These are phyloP conservation scores for Akabosia matsudoensis DNA, from an alignment of 1,140 invertebrate genomes.

Conservation along the genomic window DNA sequence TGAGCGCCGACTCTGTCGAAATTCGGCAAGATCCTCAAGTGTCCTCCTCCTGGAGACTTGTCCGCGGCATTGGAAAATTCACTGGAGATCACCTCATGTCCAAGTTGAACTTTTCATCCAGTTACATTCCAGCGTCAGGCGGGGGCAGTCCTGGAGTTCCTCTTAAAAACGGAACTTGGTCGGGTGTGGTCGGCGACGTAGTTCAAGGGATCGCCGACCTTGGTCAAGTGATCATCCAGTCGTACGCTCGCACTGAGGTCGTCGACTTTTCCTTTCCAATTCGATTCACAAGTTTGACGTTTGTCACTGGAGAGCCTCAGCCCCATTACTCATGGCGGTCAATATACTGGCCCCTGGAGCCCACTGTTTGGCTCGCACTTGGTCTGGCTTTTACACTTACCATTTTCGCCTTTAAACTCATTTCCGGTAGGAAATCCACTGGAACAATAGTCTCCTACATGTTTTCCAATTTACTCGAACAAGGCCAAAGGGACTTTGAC, in stretches of 20 bases:
- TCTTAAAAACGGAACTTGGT: not conserved
- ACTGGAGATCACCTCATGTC: too few species aligned
- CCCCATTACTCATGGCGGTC: not conserved
- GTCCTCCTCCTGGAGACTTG: not conserved
- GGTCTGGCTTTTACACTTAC: not conserved
- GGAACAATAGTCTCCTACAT: not conserved
- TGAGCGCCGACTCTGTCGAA: not conserved
- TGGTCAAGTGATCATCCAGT: not conserved
- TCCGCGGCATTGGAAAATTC: not conserved
- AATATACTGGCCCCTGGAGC: not conserved
- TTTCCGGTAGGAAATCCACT: not conserved
- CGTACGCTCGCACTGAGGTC: not conserved
- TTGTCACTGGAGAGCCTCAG: not conserved
- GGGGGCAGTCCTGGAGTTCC: not conserved
- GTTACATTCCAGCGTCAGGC: not conserved
- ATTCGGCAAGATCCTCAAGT: not conserved
- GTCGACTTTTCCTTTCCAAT: not conserved
- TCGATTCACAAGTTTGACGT: not conserved
- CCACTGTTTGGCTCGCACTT: not conserved
- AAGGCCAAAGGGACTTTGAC: not conserved
- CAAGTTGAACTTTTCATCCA: not conserved
- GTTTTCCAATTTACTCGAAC: not conserved
- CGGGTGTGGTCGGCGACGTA: not conserved
- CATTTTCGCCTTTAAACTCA: not conserved
- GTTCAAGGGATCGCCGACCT: not conserved